These are phyloP conservation scores for Bufo gargarizans DNA, from an alignment of 2,113 vertebrate genomes.

Conservation along the genomic window DNA sequence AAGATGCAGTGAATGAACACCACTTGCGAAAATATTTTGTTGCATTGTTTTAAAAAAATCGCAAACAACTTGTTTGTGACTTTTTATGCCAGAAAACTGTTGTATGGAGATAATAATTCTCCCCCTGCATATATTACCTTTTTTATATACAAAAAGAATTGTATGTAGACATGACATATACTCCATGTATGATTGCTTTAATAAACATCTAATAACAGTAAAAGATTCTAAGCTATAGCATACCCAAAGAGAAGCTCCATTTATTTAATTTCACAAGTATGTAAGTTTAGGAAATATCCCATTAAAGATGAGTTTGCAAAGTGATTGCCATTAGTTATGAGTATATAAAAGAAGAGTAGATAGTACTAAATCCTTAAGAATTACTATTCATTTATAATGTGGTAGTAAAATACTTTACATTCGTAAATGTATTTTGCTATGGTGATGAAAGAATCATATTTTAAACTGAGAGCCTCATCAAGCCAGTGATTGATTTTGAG, in stretches of 20 bases:
- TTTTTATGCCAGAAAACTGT: too few relatives aligned
- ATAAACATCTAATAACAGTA: neutral
- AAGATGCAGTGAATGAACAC: too few relatives aligned
- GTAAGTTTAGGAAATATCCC: neutral
- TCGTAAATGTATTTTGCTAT: slow-evolving; percentile 37
- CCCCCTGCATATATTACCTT: too few relatives aligned
- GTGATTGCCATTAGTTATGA: slow-evolving; percentile 25
- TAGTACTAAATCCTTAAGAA: slow-evolving; percentile 24
- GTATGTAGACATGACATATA: neutral
- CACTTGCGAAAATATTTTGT: too few relatives aligned
- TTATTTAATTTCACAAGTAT: neutral
- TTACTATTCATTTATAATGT: slow-evolving; percentile 17
- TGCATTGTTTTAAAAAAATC: too few relatives aligned
- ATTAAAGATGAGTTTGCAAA: slow-evolving; percentile 30
- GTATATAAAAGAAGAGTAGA: slow-evolving; percentile 43
- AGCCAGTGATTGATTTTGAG: slow-evolving; percentile 34
- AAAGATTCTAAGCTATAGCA: neutral
- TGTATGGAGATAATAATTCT: too few relatives aligned
- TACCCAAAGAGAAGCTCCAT: neutral
- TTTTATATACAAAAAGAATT: neutral
- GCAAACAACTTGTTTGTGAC: too few relatives aligned
- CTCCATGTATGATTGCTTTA: neutral
- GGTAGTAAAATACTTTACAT: slow-evolving; percentile 24
- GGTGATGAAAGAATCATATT: slow-evolving; percentile 34
- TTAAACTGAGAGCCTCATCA: slow-evolving; percentile 17